These are phyloP conservation scores for Climacteris rufus DNA, from an alignment of 2,113 vertebrate genomes.

Conservation along the genomic window DNA sequence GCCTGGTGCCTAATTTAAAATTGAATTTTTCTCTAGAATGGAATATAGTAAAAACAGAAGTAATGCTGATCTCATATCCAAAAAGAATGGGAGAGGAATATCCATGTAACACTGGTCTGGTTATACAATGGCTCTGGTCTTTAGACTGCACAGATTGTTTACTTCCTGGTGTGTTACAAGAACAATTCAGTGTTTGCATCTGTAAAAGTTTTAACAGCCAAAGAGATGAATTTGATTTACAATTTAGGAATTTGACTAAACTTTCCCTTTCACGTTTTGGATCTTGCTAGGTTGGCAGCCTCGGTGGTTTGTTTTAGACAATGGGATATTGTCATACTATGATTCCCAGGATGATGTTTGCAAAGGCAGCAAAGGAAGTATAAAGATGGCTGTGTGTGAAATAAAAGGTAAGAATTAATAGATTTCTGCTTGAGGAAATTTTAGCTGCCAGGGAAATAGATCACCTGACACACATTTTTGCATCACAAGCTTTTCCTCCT, in stretches of 20 bases:
- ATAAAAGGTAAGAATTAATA: slow-evolving; percentile 78
- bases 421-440: neutral
- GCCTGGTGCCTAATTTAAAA: neutral
- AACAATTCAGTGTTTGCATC: neutral
- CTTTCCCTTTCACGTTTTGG: neutral
- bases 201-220: neutral
- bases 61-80: neutral
- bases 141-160: neutral
- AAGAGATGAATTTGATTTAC: neutral
- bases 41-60: neutral
- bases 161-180: neutral
- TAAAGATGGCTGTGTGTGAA: slow-evolving; percentile 88
- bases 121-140: neutral
- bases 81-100: neutral
- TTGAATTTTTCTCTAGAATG: neutral
- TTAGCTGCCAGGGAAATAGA: neutral
- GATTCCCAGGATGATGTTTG: slow-evolving; percentile 86
- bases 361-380: slow-evolving; percentile 86
- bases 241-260: neutral
- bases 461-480: neutral
- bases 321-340: slow-evolving; percentile 85
- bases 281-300: slow-evolving; percentile 80
- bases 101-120: neutral
- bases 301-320: slow-evolving; percentile 86
- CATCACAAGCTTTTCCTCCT: neutral